These are phyloP conservation scores for Hycleus phaleratus DNA, from an alignment of 1,140 invertebrate genomes.

Conservation along the genomic window DNA sequence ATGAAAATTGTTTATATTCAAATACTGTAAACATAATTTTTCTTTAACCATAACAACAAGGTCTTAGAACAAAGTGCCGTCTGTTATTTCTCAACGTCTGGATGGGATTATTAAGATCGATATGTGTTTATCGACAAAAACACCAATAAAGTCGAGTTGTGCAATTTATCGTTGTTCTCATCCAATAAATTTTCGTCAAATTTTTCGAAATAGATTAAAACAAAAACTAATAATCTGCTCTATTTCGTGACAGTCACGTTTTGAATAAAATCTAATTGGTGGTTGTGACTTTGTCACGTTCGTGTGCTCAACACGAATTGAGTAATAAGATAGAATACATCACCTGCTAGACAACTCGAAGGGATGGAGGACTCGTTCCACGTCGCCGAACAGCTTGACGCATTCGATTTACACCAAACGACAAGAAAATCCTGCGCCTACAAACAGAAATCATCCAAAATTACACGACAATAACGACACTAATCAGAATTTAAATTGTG, in stretches of 20 bases:
- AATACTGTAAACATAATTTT: too few species aligned
- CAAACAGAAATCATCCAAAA: conserved; percentile 24
- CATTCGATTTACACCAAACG: conserved; percentile 35
- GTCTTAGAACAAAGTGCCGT: too few species aligned
- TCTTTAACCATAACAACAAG: too few species aligned
- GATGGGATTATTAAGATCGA: conserved; percentile 2
- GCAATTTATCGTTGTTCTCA: background rate
- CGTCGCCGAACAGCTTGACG: conserved; percentile 44
- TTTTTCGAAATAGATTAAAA: conserved; percentile 3
- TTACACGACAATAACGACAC: background rate
- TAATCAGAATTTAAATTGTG: conserved; percentile 1
- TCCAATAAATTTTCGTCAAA: conserved; percentile 5
- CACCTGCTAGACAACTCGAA: conserved; percentile 43
- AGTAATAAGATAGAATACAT: background rate
- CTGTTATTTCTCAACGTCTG: conserved; percentile 3
- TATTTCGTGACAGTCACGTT: conserved; percentile 17
- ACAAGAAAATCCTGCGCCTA: conserved; percentile 33
- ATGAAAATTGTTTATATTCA: background rate
- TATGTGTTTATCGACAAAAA: background rate
- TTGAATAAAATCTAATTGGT: conserved; percentile 13
- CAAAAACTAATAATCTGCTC: conserved; percentile 22
- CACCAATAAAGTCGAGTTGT: background rate
- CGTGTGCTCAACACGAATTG: background rate
- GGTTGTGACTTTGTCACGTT: conserved; percentile 7
- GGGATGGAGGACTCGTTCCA: conserved; percentile 41